phyloP scores from a whole-genome alignment of 2,888 invertebrate genomes.

The Drosophila limbata region DNA sequence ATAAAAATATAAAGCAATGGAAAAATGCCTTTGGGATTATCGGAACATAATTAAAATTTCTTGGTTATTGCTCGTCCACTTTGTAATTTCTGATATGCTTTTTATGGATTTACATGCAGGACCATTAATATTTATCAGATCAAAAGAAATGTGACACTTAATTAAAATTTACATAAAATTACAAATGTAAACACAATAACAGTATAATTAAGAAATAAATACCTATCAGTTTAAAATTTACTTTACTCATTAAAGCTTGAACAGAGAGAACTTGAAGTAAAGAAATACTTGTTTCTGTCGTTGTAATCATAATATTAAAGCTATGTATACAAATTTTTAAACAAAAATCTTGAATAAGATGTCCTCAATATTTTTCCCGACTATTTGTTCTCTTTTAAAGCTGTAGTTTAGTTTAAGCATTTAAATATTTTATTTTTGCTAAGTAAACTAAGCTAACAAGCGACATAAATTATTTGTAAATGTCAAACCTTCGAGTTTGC shows the following conservation, averaged over 20 bases:
- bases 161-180: conserved; percentile 15
- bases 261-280: not conserved
- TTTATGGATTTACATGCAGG: conserved; percentile 3
- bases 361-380: not conserved
- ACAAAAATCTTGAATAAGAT: not conserved
- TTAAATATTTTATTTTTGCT: not conserved
- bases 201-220: conserved; percentile 10
- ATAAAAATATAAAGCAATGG: conserved; percentile 14
- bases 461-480: not conserved
- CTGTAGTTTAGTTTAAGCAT: not conserved
- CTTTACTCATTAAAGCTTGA: not conserved
- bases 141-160: conserved; percentile 7
- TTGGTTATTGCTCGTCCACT: conserved; percentile 27
- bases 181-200: conserved; percentile 8
- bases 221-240: not conserved
- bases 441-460: not conserved
- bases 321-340: too few species aligned
- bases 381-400: not conserved
- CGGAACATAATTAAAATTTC: conserved; percentile 45
- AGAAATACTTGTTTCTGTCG: not conserved
- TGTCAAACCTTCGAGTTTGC: not conserved
- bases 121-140: conserved; percentile 14
- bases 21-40: conserved; percentile 24
- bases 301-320: too few species aligned
- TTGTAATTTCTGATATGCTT: conserved; percentile 1